Evolutionary conservation across 2,113 vertebrate genomes (phyloP), one percentile per base, ranked within the genome.

Genomic region (Esox niger): DNA sequence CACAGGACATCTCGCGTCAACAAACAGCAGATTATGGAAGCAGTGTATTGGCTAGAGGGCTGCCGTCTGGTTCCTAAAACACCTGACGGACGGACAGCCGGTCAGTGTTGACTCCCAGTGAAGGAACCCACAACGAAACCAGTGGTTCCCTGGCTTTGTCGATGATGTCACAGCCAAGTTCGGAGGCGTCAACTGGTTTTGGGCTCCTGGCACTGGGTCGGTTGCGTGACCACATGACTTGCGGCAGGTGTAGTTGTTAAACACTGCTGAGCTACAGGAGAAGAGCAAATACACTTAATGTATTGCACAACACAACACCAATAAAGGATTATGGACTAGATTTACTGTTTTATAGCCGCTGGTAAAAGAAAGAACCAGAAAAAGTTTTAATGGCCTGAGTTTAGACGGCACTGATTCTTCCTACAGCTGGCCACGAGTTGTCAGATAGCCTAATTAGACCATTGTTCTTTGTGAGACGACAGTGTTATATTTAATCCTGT

Each of bases 401-500:
- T 77, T 62, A 67, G 71, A 78, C 46, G 67, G 26, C 69, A 43
- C 54, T 70, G 11, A 73, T 63, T 20, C 8, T 30, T 33, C 61
- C 46, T 64, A 78, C 63, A 71, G 60, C n/a, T 32, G 31, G 61
- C 67, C 23, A 66, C 64, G 66, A 52, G 63, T 63, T 73, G 70
- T 73, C 71, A 83, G 75, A 64, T 84, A 15, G 35, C 35, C 11
- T 38, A 86, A 86, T 81, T 84, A 78, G 79, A 71, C 67, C 25
- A 73, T 80, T 80, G 75, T 79, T 82, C 75, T 43, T 52, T 21
- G 47, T 6, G 20, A 52, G n/a, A 52, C n/a, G 21, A 43, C 38
- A 52, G 21, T 49, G 46, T n/a, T 52, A 1, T 52, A n/a, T 23
- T 52, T 43, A 21, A 52, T 52, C n/a, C 11, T n/a, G 17, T 15